Evolutionary conservation across 2,113 vertebrate genomes (phyloP).

Genomic region (Caloenas nicobarica): DNA sequence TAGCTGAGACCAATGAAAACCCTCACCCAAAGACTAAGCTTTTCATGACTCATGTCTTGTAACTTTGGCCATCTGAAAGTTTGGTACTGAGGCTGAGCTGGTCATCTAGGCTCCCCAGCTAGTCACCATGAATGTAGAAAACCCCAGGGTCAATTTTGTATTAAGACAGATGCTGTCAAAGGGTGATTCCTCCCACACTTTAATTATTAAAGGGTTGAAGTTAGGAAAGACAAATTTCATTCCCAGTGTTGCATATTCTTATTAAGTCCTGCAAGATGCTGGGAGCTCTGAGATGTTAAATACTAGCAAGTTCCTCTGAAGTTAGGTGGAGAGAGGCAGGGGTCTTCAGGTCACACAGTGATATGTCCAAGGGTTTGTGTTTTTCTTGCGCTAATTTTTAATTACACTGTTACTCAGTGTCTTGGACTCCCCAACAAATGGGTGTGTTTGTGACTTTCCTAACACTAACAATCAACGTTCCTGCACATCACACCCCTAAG

Average conservation of each 20-base stretch:
- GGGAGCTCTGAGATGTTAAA: not conserved
- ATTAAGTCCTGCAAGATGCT: not conserved
- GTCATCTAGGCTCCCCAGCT: not conserved
- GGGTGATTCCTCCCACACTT: not conserved
- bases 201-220: not conserved
- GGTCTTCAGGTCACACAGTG: not conserved
- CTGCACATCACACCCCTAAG: not conserved
- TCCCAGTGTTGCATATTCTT: not conserved
- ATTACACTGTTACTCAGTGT: not conserved
- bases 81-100: not conserved
- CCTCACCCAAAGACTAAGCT: not conserved
- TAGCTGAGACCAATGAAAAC: not conserved
- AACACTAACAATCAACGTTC: not conserved
- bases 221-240: not conserved
- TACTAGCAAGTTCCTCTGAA: not conserved
- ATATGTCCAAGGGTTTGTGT: fast-evolving
- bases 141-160: not conserved
- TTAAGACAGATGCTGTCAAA: not conserved
- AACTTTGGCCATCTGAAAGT: not conserved
- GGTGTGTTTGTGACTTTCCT: not conserved
- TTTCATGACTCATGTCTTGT: not conserved
- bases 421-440: not conserved
- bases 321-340: not conserved
- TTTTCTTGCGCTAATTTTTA: not conserved
- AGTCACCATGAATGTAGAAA: not conserved